Percentiles rank a stretch among this genome's conserved stretches.
Conservation (phyloP, 2,888 invertebrate species). For the Pteria penguin region DNA sequence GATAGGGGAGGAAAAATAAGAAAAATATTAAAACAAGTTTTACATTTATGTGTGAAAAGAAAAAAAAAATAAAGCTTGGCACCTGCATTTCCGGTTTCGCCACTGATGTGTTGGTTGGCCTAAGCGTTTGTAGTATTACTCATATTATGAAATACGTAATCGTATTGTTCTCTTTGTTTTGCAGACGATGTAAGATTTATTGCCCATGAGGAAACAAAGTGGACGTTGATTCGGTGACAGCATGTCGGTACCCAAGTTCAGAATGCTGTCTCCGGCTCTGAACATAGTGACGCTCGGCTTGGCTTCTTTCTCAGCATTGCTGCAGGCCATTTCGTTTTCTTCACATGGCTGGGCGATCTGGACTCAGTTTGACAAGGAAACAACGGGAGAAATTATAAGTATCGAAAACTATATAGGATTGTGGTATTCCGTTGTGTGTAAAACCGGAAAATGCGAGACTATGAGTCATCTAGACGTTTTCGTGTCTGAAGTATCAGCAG, state of each 20-base stretch:
- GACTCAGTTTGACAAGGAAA: constrained; percentile 6
- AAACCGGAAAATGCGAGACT: constrained; percentile 6
- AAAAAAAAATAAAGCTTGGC: too few relatives aligned
- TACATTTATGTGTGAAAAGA: too few relatives aligned
- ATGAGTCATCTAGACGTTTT: constrained; percentile 2
- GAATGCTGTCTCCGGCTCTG: neutral
- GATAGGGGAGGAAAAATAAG: too few relatives aligned
- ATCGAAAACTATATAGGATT: constrained; percentile 7
- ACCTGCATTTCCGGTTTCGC: too few relatives aligned
- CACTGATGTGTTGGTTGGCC: too few relatives aligned
- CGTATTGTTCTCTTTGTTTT: too few relatives aligned
- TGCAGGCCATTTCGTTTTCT: constrained; percentile 16
- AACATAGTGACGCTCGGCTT: constrained; percentile 1
- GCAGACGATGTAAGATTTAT: too few relatives aligned
- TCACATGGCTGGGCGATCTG: constrained; percentile 14
- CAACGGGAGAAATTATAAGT: neutral
- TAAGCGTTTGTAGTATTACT: too few relatives aligned
- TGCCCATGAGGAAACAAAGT: too few relatives aligned
- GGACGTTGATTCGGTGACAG: too few relatives aligned
- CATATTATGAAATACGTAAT: too few relatives aligned
- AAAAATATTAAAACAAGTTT: too few relatives aligned
- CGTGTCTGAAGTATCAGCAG: neutral
- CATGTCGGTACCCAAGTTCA: neutral
- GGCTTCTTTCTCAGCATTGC: neutral
- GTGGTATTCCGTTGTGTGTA: constrained; percentile 16